phyloP scores from a whole-genome alignment of 2,888 invertebrate genomes.

The Quadroppia sp. region DNA sequence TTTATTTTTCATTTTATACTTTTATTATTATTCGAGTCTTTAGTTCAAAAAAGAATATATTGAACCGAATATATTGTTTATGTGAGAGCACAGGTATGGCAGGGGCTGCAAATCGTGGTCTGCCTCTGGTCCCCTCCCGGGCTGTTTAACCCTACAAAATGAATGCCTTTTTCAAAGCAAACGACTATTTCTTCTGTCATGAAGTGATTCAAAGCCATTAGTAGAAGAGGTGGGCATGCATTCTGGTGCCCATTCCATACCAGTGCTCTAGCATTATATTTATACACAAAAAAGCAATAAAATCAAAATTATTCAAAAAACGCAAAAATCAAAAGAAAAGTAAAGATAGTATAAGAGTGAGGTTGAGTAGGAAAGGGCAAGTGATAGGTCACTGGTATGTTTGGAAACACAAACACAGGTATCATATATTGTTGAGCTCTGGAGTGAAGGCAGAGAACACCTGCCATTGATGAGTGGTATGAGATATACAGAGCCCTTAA shows the following conservation, averaged over 20 bases:
- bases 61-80: background rate
- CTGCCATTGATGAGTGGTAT: background rate
- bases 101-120: background rate
- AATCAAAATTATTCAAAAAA: background rate
- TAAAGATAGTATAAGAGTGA: background rate
- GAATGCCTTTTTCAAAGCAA: background rate
- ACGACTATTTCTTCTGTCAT: conserved; percentile 1
- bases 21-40: background rate
- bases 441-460: background rate
- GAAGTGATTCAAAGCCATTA: background rate
- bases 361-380: background rate
- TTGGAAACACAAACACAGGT: background rate
- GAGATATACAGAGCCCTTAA: background rate
- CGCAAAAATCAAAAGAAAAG: background rate
- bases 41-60: background rate
- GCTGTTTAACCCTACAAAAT: background rate
- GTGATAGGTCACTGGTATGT: background rate
- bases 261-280: background rate
- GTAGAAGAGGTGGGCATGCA: background rate
- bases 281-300: background rate
- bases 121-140: background rate
- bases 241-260: background rate
- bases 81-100: background rate
- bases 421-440: background rate
- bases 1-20: background rate